Conservation (phyloP, 1,140 invertebrate genomes). For the Ruditapes philippinarum region DNA sequence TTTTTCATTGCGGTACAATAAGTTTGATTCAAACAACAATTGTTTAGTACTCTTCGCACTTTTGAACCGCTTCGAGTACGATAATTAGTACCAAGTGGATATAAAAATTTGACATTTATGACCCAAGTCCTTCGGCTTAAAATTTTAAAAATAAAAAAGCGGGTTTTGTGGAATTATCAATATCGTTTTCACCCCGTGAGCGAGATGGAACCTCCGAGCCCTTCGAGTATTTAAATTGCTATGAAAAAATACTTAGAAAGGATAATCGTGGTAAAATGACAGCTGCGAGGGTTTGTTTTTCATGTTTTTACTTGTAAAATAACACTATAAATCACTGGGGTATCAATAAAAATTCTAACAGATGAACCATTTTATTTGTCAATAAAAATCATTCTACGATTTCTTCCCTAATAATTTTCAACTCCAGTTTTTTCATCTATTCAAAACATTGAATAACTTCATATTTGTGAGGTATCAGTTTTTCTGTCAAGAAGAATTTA, state of each 20-base stretch:
- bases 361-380: background rate
- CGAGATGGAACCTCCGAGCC: background rate
- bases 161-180: background rate
- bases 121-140: background rate
- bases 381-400: background rate
- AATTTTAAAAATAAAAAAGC: background rate
- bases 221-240: background rate
- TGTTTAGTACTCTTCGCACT: too few species aligned
- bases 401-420: background rate
- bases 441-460: too few species aligned
- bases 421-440: too few species aligned
- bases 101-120: slow-evolving; percentile 31
- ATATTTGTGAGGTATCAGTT: too few species aligned
- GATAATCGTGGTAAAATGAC: background rate
- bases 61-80: background rate
- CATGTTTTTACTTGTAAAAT: background rate
- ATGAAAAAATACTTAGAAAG: background rate
- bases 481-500: too few species aligned
- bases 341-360: background rate
- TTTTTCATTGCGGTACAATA: too few species aligned
- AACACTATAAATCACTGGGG: background rate
- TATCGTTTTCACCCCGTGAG: background rate
- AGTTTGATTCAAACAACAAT: too few species aligned
- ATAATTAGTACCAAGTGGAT: background rate
- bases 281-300: background rate